Evolutionary conservation across 2,797 vertebrate genomes (phyloP).

Genomic region (Cheirogaleus major): DNA sequence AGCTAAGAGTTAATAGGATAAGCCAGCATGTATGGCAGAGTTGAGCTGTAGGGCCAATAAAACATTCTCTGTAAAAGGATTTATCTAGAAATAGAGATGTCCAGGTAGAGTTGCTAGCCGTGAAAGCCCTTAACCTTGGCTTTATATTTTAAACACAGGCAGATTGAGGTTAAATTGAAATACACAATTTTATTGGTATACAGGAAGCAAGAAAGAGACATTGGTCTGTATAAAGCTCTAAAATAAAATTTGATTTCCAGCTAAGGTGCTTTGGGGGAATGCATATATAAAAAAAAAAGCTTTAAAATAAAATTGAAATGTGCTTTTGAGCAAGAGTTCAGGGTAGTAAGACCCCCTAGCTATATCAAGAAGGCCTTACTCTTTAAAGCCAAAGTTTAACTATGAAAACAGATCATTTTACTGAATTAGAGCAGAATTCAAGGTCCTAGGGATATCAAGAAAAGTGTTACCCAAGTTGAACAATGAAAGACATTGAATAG

Average conservation of each 20-base stretch:
- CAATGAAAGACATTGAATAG: constrained; percentile 53
- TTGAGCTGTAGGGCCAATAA: constrained; percentile 43
- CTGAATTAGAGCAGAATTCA: constrained; percentile 53
- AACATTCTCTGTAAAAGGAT: constrained; percentile 10
- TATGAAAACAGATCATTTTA: background rate
- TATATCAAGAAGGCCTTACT: background rate
- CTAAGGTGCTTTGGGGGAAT: constrained; percentile 42
- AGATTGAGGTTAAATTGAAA: constrained; percentile 73
- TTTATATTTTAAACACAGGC: constrained; percentile 70
- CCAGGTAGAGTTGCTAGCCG: constrained; percentile 28
- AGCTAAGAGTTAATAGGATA: constrained; percentile 14
- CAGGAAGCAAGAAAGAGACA: constrained; percentile 51
- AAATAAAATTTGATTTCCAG: constrained; percentile 67
- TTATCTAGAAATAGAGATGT: constrained; percentile 51
- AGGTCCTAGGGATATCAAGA: background rate
- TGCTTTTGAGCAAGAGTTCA: constrained; percentile 43
- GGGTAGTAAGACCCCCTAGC: background rate
- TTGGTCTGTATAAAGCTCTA: constrained; percentile 59
- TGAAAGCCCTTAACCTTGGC: constrained; percentile 62
- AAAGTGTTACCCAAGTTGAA: constrained; percentile 14
- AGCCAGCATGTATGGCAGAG: background rate
- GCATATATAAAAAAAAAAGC: constrained; percentile 15
- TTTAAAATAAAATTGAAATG: constrained; percentile 76
- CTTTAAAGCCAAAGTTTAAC: background rate
- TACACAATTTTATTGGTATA: constrained; percentile 66